Conservation (phyloP, 2,113 vertebrate genomes). For the Oriolus oriolus region DNA sequence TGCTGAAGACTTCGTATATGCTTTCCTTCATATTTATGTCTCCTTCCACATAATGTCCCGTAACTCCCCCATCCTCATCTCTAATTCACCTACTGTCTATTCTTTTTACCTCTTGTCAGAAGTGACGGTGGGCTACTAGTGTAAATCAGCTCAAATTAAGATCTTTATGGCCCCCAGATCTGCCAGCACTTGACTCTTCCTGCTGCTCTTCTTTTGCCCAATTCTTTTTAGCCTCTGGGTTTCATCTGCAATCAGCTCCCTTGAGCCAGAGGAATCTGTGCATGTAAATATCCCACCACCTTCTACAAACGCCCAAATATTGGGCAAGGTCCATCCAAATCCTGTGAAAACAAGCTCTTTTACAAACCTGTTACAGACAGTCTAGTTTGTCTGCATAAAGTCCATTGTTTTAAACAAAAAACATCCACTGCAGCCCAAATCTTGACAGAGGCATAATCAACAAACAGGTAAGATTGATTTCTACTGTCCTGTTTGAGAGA, state of each 20-base stretch:
- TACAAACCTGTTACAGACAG: constrained; percentile 2
- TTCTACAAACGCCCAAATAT: neutral
- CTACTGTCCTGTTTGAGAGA: constrained; percentile 7
- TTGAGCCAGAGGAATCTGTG: neutral
- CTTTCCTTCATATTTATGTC: neutral
- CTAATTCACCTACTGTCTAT: neutral
- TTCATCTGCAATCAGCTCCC: neutral
- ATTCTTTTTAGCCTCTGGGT: neutral
- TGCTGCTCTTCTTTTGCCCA: neutral
- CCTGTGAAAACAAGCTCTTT: neutral
- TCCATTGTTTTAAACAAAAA: neutral
- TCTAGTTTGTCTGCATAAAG: neutral
- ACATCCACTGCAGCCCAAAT: neutral
- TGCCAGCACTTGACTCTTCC: neutral
- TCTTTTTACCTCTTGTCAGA: neutral
- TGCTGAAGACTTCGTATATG: neutral
- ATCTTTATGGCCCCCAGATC: neutral
- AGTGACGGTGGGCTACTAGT: neutral
- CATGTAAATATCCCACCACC: neutral
- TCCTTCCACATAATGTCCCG: neutral
- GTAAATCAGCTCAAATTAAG: neutral
- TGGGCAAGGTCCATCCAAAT: neutral
- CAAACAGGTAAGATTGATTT: neutral
- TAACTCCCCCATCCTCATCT: neutral
- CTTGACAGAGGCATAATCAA: neutral